phyloP scores from a whole-genome alignment of 2,888 invertebrate species.

The Nasonovia ribisnigri region DNA sequence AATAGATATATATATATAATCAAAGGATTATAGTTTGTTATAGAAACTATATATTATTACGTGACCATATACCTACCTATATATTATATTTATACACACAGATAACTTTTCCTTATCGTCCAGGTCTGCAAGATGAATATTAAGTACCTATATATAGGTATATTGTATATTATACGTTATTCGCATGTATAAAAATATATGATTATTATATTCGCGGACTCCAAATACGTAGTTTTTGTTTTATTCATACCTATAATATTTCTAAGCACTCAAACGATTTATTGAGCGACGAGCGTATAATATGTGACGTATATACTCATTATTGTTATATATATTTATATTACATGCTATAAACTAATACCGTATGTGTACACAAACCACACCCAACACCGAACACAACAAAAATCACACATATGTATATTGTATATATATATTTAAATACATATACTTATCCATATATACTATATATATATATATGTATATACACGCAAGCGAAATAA shows the following conservation, averaged over 20 bases:
- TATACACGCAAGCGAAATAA: not conserved
- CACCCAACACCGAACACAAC: not conserved
- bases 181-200: not conserved
- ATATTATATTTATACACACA: not conserved
- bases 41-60: not conserved
- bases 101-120: not conserved
- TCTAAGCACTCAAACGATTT: not conserved
- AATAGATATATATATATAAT: not conserved
- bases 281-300: not conserved
- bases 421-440: not conserved
- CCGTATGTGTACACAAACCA: not conserved
- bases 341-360: not conserved
- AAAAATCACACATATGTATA: not conserved
- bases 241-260: not conserved
- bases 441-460: not conserved
- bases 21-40: not conserved
- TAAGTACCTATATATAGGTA: not conserved
- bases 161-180: not conserved
- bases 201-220: not conserved
- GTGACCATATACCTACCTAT: not conserved
- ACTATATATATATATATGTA: not conserved
- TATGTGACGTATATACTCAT: not conserved
- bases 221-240: not conserved
- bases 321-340: constrained; percentile 4
- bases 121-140: not conserved